Evolutionary conservation across 2,888 invertebrate genomes (phyloP), one percentile per base, ranked within the genome.

Genomic region (Theretra japonica): DNA sequence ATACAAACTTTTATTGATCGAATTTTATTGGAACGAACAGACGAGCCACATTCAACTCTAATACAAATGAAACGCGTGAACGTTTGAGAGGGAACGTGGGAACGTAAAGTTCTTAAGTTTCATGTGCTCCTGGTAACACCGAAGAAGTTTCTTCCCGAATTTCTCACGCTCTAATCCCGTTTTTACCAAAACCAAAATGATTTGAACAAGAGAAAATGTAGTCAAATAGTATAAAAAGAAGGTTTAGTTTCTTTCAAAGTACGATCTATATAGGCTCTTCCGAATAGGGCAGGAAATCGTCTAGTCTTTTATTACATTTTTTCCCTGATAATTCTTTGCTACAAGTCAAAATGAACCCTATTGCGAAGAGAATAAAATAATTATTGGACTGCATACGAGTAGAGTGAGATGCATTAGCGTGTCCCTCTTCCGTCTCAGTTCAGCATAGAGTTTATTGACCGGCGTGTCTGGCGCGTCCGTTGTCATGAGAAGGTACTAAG

Each of bases 141-240:
- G 90, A 93, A 94, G 93, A 92, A 90, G 91, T 93, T 92, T 89
- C 89, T 91, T 93, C 93, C 93, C 91, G 91, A 93, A 93, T 91
- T 94, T 94, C 94, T 94, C 94, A 94, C 94, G 94, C 88, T 94
- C 87, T 80, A 85, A 88, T 87, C 86, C 87, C 87, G 81, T 90
- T 90, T 89, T 88, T 88, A 88, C 87, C 85, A 87, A 88, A 88
- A 87, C 86, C 83, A 86, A 81, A 83, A 84, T 82, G 76, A 74
- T 74, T 56, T 17, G 53, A 70, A 8, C 23, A 75, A 41, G 41
- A 48, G 33, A 82, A 79, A 81, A 41, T 82, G 68, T 74, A 74
- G 84, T 79, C 77, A 86, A 84, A 21, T 0, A 0, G 0, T 0
- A 25, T 0, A 0, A 1, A 0, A 0, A 70, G 81, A 86, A 77